A percentile compares a stretch with the other conserved stretches of the same genome.
phyloP scores from a whole-genome alignment of 2,888 invertebrate species.

The Eucera pruinosa region DNA sequence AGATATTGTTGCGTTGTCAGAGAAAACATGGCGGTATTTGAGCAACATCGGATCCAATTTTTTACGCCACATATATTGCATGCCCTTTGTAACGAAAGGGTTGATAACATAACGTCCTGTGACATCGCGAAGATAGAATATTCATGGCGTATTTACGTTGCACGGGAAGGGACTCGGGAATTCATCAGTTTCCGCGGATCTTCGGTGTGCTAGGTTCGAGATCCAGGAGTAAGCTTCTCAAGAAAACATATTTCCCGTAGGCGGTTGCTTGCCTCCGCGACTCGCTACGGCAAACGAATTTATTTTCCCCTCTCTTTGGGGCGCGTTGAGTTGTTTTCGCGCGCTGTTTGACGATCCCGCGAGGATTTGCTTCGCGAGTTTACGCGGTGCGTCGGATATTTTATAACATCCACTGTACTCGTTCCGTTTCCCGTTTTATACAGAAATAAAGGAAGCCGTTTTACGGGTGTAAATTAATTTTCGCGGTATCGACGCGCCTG shows the following conservation, averaged over 20 bases:
- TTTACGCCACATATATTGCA: no score
- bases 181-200: neutral
- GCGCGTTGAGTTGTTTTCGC: neutral
- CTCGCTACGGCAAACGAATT: constrained; percentile 1
- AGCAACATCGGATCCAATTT: no score
- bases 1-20: no score
- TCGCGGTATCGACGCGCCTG: no score
- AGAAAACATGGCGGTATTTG: no score
- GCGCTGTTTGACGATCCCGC: neutral
- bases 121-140: neutral
- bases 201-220: neutral
- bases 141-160: neutral
- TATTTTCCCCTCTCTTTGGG: neutral
- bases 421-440: no score
- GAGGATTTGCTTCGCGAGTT: no score
- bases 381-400: neutral
- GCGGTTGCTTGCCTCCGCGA: neutral
- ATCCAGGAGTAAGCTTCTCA: constrained; percentile 11
- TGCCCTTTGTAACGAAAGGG: no score
- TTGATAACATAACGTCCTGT: neutral
- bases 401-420: neutral
- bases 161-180: neutral
- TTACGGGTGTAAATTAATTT: no score
- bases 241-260: neutral
- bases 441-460: no score